These are phyloP conservation scores for Meloidogyne chitwoodi DNA, from an alignment of 1,140 invertebrate genomes.

Conservation along the genomic window DNA sequence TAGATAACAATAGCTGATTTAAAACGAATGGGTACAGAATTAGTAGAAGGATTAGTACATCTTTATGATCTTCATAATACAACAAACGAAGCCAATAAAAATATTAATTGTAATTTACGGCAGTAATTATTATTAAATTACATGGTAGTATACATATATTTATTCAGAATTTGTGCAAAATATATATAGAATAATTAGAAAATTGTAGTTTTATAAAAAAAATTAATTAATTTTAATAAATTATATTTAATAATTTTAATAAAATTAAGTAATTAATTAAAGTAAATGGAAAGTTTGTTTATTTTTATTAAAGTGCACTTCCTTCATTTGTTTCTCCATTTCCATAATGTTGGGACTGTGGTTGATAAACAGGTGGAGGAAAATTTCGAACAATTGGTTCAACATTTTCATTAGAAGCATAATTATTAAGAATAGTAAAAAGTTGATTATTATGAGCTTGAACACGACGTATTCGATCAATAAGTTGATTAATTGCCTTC, in stretches of 20 bases:
- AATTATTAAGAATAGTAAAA: conserved; percentile 88
- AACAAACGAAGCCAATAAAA: neutral
- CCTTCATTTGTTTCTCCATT: conserved; percentile 3
- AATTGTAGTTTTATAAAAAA: too few relatives aligned
- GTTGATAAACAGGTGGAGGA: conserved; percentile 33
- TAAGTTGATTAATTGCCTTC: conserved; percentile 89
- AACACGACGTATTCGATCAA: conserved; percentile 90
- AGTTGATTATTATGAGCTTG: conserved; percentile 98
- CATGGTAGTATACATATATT: too few relatives aligned
- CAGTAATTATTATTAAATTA: too few relatives aligned
- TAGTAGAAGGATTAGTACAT: neutral
- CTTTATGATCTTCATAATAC: neutral
- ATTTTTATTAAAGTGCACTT: neutral
- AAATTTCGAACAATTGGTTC: conserved; percentile 26
- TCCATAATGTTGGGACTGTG: neutral
- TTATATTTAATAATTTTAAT: neutral
- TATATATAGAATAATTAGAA: too few relatives aligned
- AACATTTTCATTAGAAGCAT: conserved; percentile 25
- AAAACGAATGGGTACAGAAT: neutral
- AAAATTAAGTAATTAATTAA: neutral
- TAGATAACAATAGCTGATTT: conserved; percentile 9
- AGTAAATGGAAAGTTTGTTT: neutral
- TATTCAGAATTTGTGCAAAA: neutral
- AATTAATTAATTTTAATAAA: neutral
- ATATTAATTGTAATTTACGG: neutral